Conservation (phyloP, 2,888 invertebrate genomes). For the Agrotis ipsilon region DNA sequence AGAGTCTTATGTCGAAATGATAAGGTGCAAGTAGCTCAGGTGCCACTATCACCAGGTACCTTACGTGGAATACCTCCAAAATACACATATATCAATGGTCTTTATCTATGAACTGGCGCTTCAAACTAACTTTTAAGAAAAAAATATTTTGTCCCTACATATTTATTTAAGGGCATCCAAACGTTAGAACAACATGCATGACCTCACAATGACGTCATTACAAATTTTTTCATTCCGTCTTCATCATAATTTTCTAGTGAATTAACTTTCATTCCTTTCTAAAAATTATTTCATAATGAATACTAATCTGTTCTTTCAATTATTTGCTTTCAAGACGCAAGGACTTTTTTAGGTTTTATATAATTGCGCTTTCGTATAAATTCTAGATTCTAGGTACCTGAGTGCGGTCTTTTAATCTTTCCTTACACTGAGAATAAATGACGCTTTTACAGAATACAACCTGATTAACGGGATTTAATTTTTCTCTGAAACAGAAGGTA, state of each 20-base stretch:
- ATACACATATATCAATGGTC: no score
- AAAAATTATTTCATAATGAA: neutral
- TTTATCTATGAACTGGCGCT: no score
- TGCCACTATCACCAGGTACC: no score
- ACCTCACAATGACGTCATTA: no score
- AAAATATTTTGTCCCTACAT: no score
- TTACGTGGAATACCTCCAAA: no score
- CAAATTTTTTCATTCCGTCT: no score
- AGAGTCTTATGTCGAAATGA: no score
- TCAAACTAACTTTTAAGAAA: no score
- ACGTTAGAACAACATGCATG: no score
- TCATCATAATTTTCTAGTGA: neutral
- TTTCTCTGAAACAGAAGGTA: constrained; percentile 14
- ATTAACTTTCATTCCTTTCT: neutral
- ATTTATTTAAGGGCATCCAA: no score
- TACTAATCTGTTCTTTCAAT: constrained; percentile 9
- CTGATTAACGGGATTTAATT: constrained; percentile 7
- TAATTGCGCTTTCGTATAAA: neutral
- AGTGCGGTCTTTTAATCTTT: constrained; percentile 1
- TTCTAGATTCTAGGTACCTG: neutral
- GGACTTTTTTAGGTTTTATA: neutral
- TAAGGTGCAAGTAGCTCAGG: no score
- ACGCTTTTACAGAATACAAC: constrained; percentile 5
- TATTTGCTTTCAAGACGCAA: constrained; percentile 3
- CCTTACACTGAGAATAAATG: constrained; percentile 13